Conservation (phyloP, 30 jellyfish, hydroid and myxozoan species). For the Catostylus mosaicus region DNA sequence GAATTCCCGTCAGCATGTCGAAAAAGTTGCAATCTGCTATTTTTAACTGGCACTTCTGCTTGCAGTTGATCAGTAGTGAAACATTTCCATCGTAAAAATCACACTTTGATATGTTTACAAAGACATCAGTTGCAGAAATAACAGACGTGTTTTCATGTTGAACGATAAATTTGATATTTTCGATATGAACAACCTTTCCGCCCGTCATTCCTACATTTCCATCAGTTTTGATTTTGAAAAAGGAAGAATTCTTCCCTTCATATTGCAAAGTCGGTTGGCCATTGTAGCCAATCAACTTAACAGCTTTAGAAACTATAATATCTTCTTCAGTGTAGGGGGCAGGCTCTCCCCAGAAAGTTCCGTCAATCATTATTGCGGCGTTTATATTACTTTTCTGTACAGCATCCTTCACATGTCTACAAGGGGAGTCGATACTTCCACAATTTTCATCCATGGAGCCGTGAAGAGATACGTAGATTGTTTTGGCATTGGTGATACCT, state of each 20-base stretch:
- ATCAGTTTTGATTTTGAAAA: background rate
- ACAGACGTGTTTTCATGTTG: background rate
- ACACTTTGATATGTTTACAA: background rate
- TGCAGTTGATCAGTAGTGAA: background rate
- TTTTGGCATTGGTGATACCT: background rate
- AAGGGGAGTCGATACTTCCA: background rate
- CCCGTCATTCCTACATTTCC: background rate
- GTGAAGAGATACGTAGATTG: background rate
- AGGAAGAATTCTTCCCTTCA: background rate
- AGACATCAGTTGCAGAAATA: background rate
- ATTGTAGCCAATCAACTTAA: background rate
- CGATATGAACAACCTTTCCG: background rate
- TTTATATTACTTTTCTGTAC: background rate
- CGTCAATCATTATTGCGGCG: background rate
- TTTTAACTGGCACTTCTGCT: background rate
- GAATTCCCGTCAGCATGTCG: background rate
- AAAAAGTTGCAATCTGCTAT: background rate
- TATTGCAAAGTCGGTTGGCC: background rate
- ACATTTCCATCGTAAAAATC: background rate
- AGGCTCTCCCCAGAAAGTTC: background rate
- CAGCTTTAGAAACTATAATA: background rate
- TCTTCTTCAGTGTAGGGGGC: background rate
- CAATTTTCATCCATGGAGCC: background rate
- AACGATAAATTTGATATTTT: background rate
- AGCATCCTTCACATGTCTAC: background rate